Base-by-base conservation (phyloP, 1,140 invertebrate species). In the Lepidurus packardi region DNA sequence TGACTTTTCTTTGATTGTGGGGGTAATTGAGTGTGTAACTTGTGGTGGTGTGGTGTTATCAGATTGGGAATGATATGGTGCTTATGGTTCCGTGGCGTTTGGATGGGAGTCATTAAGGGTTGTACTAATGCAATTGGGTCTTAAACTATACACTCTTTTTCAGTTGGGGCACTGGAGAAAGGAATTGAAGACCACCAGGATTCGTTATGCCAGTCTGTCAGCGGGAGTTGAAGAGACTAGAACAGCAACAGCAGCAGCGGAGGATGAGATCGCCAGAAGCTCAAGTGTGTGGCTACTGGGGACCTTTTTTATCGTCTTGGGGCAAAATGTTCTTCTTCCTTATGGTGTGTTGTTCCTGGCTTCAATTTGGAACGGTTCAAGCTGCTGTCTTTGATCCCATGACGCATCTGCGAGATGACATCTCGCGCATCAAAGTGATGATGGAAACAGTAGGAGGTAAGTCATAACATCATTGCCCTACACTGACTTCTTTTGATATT, bases 381-480 rank as follows among this genome's bases (percentile, higher is more conserved):
- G 65, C 73, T 25, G 78, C 78, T 74, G 44, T 80, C 47, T 73
- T 80, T 11, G 79, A 80, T 41, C 79, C 79, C 6, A 77, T 80
- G 79, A 77, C 79, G 42, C 53, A 41, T 42, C 74, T 80, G 79
- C 77, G 47, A 25, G 79, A 80, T 53, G 79, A 80, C 47, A 80
- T 80, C 73, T 80, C 79, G 16, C 75, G 79, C 43, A 80, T 80
- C 44, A 80, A 80, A 78, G 79, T 80, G 13, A 80, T 77, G 44
- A 80, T 80, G 79, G 79, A 80, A 75, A 77, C 44, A 6, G 79
- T 80, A 10, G 79, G 73, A 78, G 79, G 79, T 79, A 73, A 43
- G 42, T 44, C 34, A 43, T 6, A 65, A 34, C 24, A n/a, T 77
- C 9, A 77, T 74, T 77, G 44, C 65, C 5, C 24, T 76, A 1